These are phyloP conservation scores for Antedon mediterranea DNA, from an alignment of 53 echinoderm and acorn worm genomes.

Conservation along the genomic window DNA sequence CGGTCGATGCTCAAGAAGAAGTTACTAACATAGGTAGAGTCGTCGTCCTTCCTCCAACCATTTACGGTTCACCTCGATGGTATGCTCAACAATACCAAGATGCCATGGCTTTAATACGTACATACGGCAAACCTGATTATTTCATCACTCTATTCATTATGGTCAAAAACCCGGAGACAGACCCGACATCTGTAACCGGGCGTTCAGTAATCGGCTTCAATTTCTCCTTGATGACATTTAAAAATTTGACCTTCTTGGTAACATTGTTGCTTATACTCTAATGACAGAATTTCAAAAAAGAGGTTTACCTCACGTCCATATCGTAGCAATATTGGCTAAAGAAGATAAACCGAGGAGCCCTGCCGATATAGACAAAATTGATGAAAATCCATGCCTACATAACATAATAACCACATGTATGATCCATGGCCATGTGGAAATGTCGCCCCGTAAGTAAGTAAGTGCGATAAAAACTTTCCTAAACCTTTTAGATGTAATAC, in stretches of 20 bases:
- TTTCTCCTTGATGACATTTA: neutral
- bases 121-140: slow-evolving; percentile 32
- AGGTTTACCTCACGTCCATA: slow-evolving; percentile 1
- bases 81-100: slow-evolving; percentile 23
- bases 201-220: neutral
- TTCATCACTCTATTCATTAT: too few species aligned
- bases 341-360: neutral
- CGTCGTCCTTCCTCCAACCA: slow-evolving; percentile 22
- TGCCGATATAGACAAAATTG: neutral
- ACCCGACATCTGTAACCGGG: neutral
- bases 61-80: slow-evolving; percentile 24
- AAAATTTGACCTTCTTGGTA: neutral
- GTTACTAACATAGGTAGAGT: slow-evolving; percentile 11
- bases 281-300: slow-evolving; percentile 3
- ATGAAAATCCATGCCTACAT: neutral
- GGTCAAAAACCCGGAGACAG: too few species aligned
- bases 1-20: neutral
- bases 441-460: slow-evolving; percentile 3
- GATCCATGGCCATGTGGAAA: slow-evolving; percentile 4
- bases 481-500: neutral
- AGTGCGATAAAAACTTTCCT: slow-evolving; percentile 6
- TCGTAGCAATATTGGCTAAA: neutral
- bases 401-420: neutral
- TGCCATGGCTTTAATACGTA: slow-evolving; percentile 35
- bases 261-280: neutral